Conservation (phyloP, 2,797 vertebrate genomes). For the Esox lucius region DNA sequence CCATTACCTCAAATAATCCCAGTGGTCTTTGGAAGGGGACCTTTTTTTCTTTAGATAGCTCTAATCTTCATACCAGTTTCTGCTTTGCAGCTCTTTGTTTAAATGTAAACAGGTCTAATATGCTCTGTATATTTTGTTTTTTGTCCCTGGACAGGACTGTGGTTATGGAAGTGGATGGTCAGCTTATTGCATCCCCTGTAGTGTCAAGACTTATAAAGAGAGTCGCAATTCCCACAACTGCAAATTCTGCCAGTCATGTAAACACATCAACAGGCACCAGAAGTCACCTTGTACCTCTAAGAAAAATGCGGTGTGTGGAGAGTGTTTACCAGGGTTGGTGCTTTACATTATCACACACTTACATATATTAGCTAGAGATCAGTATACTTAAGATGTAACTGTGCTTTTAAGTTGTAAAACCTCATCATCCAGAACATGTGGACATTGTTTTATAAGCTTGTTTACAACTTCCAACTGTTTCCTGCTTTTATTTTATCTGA, state of each 20-base stretch:
- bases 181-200: constrained; percentile 65
- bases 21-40: neutral
- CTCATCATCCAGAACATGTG: neutral
- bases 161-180: constrained; percentile 67
- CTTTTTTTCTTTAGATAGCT: constrained; percentile 2
- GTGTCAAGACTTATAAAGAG: constrained; percentile 74
- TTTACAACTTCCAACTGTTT: neutral
- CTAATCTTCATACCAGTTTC: neutral
- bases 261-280: constrained; percentile 72
- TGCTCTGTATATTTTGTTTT: neutral
- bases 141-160: constrained; percentile 66
- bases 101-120: neutral
- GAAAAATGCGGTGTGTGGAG: constrained; percentile 68
- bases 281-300: constrained; percentile 68
- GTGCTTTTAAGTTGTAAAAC: neutral
- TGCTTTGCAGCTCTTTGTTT: constrained; percentile 3
- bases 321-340: constrained; percentile 72
- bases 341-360: neutral
- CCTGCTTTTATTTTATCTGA: neutral
- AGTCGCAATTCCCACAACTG: constrained; percentile 71
- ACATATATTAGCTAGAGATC: neutral
- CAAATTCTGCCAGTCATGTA: constrained; percentile 73
- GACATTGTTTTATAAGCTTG: neutral
- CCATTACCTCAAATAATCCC: constrained; percentile 19
- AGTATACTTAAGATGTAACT: neutral